phyloP scores from a whole-genome alignment of 2,888 invertebrate genomes.

The Onthophagus sagittarius region DNA sequence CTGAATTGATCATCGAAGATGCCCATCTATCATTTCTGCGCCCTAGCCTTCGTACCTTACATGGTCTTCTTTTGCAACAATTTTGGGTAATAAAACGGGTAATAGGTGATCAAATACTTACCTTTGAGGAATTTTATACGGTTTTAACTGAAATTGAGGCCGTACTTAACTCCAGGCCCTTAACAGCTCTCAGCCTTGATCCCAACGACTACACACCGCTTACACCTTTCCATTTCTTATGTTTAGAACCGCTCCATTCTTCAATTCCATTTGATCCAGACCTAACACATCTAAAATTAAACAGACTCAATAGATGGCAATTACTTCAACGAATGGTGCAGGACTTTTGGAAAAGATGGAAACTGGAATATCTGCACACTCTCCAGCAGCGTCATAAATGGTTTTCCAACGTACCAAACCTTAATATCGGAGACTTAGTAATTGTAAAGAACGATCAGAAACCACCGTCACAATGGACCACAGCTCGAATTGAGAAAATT shows the following conservation, averaged over 20 bases:
- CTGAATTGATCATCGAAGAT: too few species aligned
- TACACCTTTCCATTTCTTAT: slow-evolving; percentile 26
- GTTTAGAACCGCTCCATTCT: slow-evolving; percentile 23
- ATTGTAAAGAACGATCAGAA: background rate
- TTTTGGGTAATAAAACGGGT: too few species aligned
- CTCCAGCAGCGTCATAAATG: slow-evolving; percentile 30
- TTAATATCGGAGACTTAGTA: background rate
- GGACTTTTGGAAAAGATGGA: slow-evolving; percentile 33
- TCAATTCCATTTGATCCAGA: slow-evolving; percentile 28
- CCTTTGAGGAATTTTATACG: slow-evolving; percentile 24
- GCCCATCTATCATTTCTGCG: too few species aligned
- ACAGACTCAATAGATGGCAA: slow-evolving; percentile 24
- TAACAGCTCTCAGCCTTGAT: slow-evolving; percentile 23
- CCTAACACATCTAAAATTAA: slow-evolving; percentile 18
- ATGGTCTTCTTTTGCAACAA: too few species aligned
- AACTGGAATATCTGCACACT: slow-evolving; percentile 31
- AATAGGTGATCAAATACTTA: slow-evolving; percentile 18
- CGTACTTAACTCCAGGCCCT: slow-evolving; percentile 25
- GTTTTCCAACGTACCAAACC: slow-evolving; percentile 9
- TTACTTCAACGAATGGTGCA: slow-evolving; percentile 29
- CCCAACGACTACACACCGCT: slow-evolving; percentile 22
- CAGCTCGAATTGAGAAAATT: background rate
- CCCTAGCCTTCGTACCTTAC: too few species aligned
- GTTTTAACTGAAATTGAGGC: slow-evolving; percentile 25
- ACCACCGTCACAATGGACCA: background rate